These are phyloP conservation scores for Misgurnus anguillicaudatus DNA, from an alignment of 2,113 vertebrate genomes.

Conservation along the genomic window DNA sequence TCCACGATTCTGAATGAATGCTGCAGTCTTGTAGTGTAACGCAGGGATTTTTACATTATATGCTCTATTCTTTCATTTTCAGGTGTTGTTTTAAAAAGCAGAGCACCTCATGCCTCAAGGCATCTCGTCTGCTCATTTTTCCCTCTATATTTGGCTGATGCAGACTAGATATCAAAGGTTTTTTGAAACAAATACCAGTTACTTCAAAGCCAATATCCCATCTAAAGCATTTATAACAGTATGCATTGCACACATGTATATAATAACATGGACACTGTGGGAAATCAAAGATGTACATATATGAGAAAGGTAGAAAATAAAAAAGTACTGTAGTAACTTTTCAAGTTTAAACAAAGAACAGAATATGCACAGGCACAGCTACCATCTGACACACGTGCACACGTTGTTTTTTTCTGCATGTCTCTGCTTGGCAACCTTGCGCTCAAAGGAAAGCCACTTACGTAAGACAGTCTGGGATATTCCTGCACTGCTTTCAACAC, in stretches of 20 bases:
- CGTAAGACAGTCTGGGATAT: conserved; percentile 64
- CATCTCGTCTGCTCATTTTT: not conserved
- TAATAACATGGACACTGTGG: conserved; percentile 51
- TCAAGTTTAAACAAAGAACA: conserved; percentile 32
- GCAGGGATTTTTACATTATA: not conserved
- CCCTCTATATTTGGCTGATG: conserved; percentile 1
- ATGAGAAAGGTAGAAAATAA: conserved; percentile 54
- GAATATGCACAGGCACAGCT: not conserved
- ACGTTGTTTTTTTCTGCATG: conserved; percentile 11
- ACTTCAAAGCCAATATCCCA: conserved; percentile 42
- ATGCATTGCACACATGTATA: conserved; percentile 54
- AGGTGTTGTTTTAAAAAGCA: not conserved
- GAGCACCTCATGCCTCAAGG: not conserved
- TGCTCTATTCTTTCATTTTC: not conserved
- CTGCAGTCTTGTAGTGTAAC: not conserved
- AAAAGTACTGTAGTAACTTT: conserved; percentile 62
- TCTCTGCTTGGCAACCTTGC: conserved; percentile 59
- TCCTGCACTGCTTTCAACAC: conserved; percentile 64
- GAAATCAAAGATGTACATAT: conserved; percentile 42
- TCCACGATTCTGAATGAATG: conserved; percentile 29
- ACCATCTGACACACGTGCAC: conserved; percentile 4
- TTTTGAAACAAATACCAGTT: conserved; percentile 45
- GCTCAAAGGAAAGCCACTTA: conserved; percentile 62
- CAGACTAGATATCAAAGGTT: conserved; percentile 47
- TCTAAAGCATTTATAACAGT: not conserved